Evolutionary conservation across 2,113 vertebrate genomes (phyloP).

Genomic region (Haplochromis burtoni): DNA sequence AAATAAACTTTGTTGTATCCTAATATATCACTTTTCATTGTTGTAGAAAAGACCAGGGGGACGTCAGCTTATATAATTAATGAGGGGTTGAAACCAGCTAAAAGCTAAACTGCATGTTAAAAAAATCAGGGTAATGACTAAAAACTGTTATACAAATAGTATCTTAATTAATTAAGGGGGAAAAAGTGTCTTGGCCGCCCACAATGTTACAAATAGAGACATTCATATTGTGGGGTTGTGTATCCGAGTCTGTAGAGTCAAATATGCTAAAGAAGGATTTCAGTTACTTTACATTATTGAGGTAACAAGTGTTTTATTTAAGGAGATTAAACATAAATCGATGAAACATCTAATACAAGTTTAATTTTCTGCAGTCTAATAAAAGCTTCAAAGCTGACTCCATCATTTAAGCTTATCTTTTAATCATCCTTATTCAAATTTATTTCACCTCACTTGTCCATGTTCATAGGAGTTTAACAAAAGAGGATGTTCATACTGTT

Average conservation of each 20-base stretch:
- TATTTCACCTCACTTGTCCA: neutral
- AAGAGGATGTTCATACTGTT: neutral
- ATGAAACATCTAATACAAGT: neutral
- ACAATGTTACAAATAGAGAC: neutral
- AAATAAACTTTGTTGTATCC: neutral
- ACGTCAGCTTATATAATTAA: neutral
- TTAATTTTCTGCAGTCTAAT: neutral
- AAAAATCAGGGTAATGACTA: neutral
- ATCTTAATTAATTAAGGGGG: neutral
- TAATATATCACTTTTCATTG: neutral
- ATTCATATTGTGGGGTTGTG: neutral
- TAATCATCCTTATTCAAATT: neutral
- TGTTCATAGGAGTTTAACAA: neutral
- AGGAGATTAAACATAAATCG: neutral
- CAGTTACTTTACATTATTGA: neutral
- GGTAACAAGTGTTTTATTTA: neutral
- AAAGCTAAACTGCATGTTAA: neutral
- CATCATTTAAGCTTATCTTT: neutral
- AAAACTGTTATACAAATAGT: neutral
- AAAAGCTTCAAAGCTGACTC: neutral
- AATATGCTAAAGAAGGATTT: neutral
- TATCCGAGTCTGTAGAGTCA: neutral
- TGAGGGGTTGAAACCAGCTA: neutral
- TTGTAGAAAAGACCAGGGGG: neutral
- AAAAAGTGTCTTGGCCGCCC: neutral